Evolutionary conservation across 2,113 vertebrate species (phyloP).

Genomic region (Oreotrochilus melanogaster): DNA sequence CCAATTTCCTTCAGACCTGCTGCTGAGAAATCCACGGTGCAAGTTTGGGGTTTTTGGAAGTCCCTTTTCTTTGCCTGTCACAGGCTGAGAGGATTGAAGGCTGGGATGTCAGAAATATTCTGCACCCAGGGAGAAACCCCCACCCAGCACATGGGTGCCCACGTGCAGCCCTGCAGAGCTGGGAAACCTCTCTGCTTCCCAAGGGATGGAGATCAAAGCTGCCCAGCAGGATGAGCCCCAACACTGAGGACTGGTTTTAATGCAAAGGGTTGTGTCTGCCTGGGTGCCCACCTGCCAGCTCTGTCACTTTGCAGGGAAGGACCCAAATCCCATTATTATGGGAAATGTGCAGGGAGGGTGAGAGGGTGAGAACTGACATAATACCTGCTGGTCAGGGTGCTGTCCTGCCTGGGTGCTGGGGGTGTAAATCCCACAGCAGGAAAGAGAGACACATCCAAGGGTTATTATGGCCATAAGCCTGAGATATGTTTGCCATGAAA

Average conservation of each 20-base stretch:
- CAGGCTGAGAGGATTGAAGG: accelerated
- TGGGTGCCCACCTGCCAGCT: background rate
- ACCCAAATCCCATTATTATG: conserved; percentile 17
- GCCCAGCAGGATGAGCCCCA: background rate
- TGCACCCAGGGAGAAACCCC: accelerated
- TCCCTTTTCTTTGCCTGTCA: background rate
- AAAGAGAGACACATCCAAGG: background rate
- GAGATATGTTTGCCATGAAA: background rate
- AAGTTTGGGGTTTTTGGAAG: background rate
- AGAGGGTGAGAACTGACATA: conserved; percentile 35
- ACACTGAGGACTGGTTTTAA: background rate
- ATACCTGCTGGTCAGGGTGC: conserved; percentile 1
- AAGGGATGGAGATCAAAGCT: background rate
- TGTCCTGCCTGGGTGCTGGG: background rate
- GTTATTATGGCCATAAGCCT: background rate
- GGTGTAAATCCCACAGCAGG: conserved; percentile 18
- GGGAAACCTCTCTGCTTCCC: accelerated
- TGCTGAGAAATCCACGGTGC: background rate
- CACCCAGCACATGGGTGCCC: accelerated
- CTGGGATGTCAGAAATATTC: background rate
- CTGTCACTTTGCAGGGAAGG: background rate
- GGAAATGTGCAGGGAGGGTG: conserved; percentile 15
- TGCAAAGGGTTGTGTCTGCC: background rate
- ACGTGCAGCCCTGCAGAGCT: accelerated
- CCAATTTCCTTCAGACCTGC: background rate